Percentiles rank a stretch among this genome's conserved stretches.
These are phyloP conservation scores for Galbula dea DNA, from an alignment of 2,113 vertebrate species.

Conservation along the genomic window DNA sequence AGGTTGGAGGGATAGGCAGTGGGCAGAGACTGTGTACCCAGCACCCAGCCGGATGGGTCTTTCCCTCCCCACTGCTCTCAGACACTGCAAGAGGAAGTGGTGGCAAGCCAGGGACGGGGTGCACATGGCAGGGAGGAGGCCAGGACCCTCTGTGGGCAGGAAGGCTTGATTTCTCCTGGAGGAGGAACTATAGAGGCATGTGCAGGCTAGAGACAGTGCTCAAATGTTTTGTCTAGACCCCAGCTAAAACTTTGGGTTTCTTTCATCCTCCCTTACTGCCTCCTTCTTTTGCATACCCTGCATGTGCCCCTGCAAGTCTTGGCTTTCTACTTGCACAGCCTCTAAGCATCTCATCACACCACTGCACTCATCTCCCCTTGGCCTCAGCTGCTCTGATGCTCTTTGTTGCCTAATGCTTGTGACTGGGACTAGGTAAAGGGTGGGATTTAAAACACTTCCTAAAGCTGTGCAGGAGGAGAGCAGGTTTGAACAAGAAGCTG, in stretches of 20 bases:
- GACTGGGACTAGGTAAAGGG: neutral
- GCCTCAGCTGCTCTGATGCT: neutral
- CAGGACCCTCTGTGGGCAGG: rapidly evolving
- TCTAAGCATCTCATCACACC: neutral
- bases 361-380: neutral
- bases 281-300: neutral
- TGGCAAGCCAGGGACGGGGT: neutral
- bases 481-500: neutral
- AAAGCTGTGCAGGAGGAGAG: neutral
- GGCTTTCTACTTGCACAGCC: neutral
- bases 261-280: neutral
- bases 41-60: neutral
- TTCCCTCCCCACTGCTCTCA: slow-evolving; percentile 30
- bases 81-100: neutral
- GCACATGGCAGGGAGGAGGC: neutral
- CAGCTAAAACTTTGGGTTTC: neutral
- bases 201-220: neutral
- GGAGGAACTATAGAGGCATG: neutral
- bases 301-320: rapidly evolving
- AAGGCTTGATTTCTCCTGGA: neutral
- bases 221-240: neutral
- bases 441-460: neutral
- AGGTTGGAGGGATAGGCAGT: neutral
- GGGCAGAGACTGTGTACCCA: neutral
- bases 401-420: neutral